A percentile compares a stretch with the other conserved stretches of the same genome.
Conservation (phyloP, 2,888 invertebrate genomes). For the Eristalis pertinax region DNA sequence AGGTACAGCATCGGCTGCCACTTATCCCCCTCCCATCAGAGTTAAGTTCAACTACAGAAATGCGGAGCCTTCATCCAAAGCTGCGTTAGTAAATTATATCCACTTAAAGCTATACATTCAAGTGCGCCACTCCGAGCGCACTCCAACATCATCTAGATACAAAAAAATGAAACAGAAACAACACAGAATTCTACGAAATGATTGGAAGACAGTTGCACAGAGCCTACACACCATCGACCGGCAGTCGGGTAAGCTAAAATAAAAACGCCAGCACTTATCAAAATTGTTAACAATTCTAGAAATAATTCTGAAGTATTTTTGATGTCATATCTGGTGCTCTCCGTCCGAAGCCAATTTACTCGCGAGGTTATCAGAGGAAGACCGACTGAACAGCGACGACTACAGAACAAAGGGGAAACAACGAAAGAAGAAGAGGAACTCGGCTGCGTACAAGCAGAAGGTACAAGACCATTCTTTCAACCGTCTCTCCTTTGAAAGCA, state of each 20-base stretch:
- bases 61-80: constrained; percentile 40
- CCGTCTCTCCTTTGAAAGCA: constrained; percentile 9
- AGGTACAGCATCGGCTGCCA: not conserved
- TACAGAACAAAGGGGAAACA: constrained; percentile 2
- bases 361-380: constrained; percentile 34
- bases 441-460: no score
- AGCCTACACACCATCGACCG: constrained; percentile 3
- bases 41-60: constrained; percentile 9
- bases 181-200: constrained; percentile 29
- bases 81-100: constrained; percentile 56
- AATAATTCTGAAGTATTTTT: constrained; percentile 62
- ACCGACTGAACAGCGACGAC: constrained; percentile 9
- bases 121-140: constrained; percentile 1
- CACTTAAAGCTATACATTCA: constrained; percentile 48
- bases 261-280: constrained; percentile 47
- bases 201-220: constrained; percentile 20
- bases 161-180: not conserved
- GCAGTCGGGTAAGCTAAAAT: constrained; percentile 16
- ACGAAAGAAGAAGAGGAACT: constrained; percentile 16
- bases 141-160: constrained; percentile 12
- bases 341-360: constrained; percentile 57
- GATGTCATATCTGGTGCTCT: constrained; percentile 55
- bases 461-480: not conserved
- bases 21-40: not conserved
- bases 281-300: constrained; percentile 57